These are phyloP conservation scores for Seladonia tumulorum DNA, from an alignment of 2,888 invertebrate species.

Conservation along the genomic window DNA sequence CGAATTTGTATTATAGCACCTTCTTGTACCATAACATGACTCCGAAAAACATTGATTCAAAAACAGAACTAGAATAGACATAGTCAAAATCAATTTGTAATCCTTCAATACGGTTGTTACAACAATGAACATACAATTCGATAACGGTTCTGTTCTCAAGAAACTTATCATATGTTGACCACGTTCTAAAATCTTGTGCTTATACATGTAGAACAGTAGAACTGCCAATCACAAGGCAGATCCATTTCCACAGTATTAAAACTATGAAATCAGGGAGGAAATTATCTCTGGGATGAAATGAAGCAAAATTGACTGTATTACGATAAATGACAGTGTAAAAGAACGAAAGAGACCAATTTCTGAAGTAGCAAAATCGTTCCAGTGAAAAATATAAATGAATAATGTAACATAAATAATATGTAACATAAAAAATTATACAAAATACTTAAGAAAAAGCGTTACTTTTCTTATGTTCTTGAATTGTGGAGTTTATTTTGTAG, in stretches of 20 bases:
- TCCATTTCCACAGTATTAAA: conserved; percentile 82
- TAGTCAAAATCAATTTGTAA: conserved; percentile 92
- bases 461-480: neutral
- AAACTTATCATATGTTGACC: conserved; percentile 87
- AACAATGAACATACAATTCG: conserved; percentile 93
- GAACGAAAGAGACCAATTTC: neutral
- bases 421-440: neutral
- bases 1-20: conserved; percentile 90
- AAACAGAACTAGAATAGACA: conserved; percentile 84
- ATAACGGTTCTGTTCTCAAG: conserved; percentile 92
- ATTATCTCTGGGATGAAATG: neutral
- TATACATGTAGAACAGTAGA: conserved; percentile 82
- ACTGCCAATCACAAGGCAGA: conserved; percentile 91
- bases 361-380: neutral
- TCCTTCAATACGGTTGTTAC: conserved; percentile 91
- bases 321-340: neutral
- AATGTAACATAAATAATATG: neutral
- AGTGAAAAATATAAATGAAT: neutral
- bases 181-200: conserved; percentile 89
- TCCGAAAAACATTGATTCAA: conserved; percentile 93
- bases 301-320: neutral
- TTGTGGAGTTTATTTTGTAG: neutral
- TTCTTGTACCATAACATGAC: conserved; percentile 89
- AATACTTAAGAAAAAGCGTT: neutral
- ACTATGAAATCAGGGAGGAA: neutral